Evolutionary conservation across 2,888 invertebrate genomes (phyloP), one percentile per base, ranked within the genome.

Genomic region (Phyllotreta striolata): DNA sequence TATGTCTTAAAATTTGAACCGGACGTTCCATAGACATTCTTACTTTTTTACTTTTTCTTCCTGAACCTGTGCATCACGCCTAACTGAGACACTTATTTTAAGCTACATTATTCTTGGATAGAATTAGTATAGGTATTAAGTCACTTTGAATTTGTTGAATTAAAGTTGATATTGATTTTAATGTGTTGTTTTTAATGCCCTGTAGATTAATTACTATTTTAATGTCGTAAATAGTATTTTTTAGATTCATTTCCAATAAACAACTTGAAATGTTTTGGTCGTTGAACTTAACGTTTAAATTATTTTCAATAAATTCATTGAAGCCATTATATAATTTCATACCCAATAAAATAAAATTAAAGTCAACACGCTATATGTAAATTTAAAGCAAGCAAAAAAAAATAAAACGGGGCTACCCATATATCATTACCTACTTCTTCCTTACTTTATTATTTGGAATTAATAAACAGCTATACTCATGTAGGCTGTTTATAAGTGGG

Each of bases 401-500:
- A 43, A 12, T 56, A 44, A 40, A 49, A 47, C 47, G 40, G 47
- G 46, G 57, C 47, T 46, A 24, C 46, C 41, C 55, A 59, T 67
- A 62, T 47, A 62, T 59, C 63, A 44, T 67, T 57, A 59, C 58
- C 58, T 49, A 62, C 59, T 62, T 62, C 60, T 68, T 68, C 60
- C 54, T 62, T 59, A 49, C 55, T 59, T 62, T 62, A 64, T 66
- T 61, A 62, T 66, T 56, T 59, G 46, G 61, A 49, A 49, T 55
- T 52, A 64, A 63, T 63, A 63, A 57, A 63, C 57, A 63, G 63
- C 63, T 63, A 63, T 52, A 51, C 63, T 62, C 37, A 66, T 64
- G 73, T 73, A 66, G 73, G 73, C 46, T 51, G 65, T 6, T 41
- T 35, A 24, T 24, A 67, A 62, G 73, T 72, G 71, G 72, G 68